Conservation (phyloP, 2,888 invertebrate genomes). For the Cephalotes varians region DNA sequence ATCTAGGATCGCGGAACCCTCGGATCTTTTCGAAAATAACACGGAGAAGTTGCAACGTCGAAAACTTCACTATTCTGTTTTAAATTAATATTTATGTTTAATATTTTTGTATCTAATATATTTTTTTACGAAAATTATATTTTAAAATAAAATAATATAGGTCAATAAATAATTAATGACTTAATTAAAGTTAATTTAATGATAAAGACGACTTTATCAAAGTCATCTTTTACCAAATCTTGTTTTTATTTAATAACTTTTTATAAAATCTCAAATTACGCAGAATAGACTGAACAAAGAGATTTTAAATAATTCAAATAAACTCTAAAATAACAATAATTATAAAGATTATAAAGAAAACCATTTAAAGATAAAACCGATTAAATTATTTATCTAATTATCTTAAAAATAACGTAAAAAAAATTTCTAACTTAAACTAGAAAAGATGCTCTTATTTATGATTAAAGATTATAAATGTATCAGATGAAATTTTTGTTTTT, state of each 20-base stretch:
- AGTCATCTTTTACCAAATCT: not conserved
- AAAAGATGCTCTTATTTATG: not conserved
- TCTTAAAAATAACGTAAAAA: not conserved
- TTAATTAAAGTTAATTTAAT: not conserved
- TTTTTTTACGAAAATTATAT: not conserved
- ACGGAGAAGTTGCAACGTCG: not conserved
- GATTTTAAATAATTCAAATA: not conserved
- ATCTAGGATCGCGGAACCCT: constrained; percentile 1
- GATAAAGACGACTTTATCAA: too few relatives aligned
- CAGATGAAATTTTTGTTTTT: not conserved
- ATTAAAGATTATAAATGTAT: not conserved
- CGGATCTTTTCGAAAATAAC: not conserved
- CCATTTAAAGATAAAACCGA: too few relatives aligned
- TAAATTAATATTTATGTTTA: not conserved
- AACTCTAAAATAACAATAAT: not conserved
- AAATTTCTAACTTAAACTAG: not conserved
- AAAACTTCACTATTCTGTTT: not conserved
- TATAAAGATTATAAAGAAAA: too few relatives aligned
- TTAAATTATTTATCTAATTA: not conserved
- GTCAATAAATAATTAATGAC: not conserved
- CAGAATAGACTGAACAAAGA: not conserved
- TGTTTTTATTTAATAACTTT: not conserved
- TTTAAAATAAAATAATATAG: not conserved
- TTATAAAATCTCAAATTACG: not conserved
- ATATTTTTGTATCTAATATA: not conserved